Evolutionary conservation across 1,140 invertebrate genomes (phyloP), one percentile per base, ranked within the genome.

Genomic region (Drosophila mauritiana): DNA sequence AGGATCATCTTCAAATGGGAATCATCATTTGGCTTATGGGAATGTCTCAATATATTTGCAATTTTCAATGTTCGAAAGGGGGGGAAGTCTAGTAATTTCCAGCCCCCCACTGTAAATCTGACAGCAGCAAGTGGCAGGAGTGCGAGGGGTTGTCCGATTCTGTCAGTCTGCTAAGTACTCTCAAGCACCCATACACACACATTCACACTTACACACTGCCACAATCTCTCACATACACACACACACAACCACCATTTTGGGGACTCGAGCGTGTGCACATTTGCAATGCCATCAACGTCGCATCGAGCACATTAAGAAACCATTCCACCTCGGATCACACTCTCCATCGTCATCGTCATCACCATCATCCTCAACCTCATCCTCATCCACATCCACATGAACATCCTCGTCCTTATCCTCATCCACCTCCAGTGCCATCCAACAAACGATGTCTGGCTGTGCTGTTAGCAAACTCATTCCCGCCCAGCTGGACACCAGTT

Each of bases 201-300:
- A 15, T 15, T 45, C 55, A 42, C 22, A 46, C 8, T 25, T 17
- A 39, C 25, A 15, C 15, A 12, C 42, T 31, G 8, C 8, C 31
- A 8, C 8, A 31, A 8, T 2, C 31, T 8, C 7, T 6, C 25
- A 12, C 10, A 10, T 34, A 46, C 31, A 25, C 31, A 43, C 39
- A 27, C 22, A 58, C 17, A 58, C 36, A 22, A 15, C 17, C 54
- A 63, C 61, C 17, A 34, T 67, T 67, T 67, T 40, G 55, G 69
- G 42, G 63, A 70, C 22, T 65, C 37, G 51, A 76, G 73, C 73
- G 45, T 82, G 68, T 68, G 74, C 37, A 80, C 73, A 80, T 84
- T 83, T 76, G 76, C 77, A 67, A 76, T 77, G 80, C 81, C 73
- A 84, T 85, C 73, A 84, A 73, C 73, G 73, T 85, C 68, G 59